phyloP scores from a whole-genome alignment of 2,888 invertebrate genomes.

The Teleiodes luculella region DNA sequence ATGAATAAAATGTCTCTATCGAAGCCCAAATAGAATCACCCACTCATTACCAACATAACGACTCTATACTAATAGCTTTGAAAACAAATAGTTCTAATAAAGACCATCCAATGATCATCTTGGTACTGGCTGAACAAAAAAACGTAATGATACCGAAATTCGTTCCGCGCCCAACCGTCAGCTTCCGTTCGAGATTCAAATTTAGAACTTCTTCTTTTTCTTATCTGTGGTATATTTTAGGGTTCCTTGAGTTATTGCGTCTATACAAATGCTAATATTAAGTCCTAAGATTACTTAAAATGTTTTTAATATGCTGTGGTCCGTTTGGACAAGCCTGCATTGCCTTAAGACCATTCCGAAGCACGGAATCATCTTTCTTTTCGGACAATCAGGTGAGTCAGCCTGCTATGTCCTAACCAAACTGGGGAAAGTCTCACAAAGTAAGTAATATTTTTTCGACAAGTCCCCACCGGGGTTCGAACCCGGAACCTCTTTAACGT shows the following conservation, averaged over 20 bases:
- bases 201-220: conserved; percentile 53
- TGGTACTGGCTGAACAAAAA: conserved; percentile 4
- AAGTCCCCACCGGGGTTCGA: no score
- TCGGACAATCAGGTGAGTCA: no score
- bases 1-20: not conserved
- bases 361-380: no score
- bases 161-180: conserved; percentile 57
- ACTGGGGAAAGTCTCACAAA: no score
- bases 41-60: conserved; percentile 4
- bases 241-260: not conserved
- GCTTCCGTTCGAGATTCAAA: conserved; percentile 72
- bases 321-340: no score
- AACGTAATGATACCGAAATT: conserved; percentile 63
- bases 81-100: conserved; percentile 16
- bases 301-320: no score
- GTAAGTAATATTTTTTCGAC: no score
- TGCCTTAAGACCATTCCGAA: no score
- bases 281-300: no score
- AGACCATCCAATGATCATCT: conserved; percentile 9
- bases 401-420: no score
- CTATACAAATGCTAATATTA: no score
- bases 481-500: no score
- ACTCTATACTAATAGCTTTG: conserved; percentile 7
- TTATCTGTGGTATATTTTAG: conserved; percentile 21
- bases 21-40: not conserved